Evolutionary conservation across 2,888 invertebrate genomes (phyloP), one percentile per base, ranked within the genome.

Genomic region (Trichogramma dendrolimi): DNA sequence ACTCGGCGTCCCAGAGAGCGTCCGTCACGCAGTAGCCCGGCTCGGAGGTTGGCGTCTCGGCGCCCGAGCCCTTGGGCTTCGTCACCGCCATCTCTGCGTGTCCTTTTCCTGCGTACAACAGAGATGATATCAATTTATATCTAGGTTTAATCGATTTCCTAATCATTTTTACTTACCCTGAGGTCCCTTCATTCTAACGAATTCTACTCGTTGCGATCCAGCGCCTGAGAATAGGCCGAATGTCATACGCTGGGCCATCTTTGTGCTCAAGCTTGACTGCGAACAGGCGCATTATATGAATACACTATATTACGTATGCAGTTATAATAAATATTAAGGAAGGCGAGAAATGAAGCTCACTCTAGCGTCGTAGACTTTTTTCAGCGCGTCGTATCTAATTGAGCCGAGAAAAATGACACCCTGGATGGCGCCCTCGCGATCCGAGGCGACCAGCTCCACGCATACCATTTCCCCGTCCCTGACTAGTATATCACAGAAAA

Each of bases 391-490:
- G 81, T 97, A 98, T 72, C 96, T 87, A 76, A 99, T 96, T 62
- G 96, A 97, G 55, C 98, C 98, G 62, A 97, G 87, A 81, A 99
- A 99, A 72, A 98, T 90, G 70, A 97, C 97, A 39, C 94, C 93
- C 79, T 95, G 94, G 53, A 92, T 88, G 42, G 87, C 84, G 57
- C 88, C 91, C 76, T 90, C 87, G 68, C 92, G 86, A 75, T 98
- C 97, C 48, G 90, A 87, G 60, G 97, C 98, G 62, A 96, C 92
- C 75, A 99, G 82, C 81, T 99, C 98, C 63, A 99, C 97, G 81
- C 97, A 97, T 60, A 99, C 96, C 91, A 97, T 95, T 83, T 99
- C 98, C 1, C 97, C 97, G 81, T 98, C 98, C 52, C 96, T 86
- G 43, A 98, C 96, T 75, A 96, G 84, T 76, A 98, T 95, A 83